Evolutionary conservation across 2,113 vertebrate species (phyloP), one percentile per base, ranked within the genome.

Genomic region (human): DNA sequence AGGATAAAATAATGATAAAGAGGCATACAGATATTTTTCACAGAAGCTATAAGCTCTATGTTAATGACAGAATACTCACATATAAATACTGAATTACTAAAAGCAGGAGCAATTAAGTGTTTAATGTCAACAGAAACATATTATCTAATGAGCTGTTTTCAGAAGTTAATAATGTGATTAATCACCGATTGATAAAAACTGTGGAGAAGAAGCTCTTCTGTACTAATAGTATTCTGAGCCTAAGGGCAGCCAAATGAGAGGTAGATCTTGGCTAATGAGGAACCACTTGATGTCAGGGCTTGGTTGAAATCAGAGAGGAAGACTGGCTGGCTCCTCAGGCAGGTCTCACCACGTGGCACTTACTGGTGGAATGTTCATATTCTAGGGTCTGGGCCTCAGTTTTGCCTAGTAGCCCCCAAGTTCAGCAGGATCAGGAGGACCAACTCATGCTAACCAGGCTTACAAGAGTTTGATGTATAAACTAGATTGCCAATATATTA

Each of bases 131-230:
- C 88, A 97, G 89, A 95, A 43, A 45, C 92, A 64, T 81, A 91
- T 95, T 90, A 76, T 75, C 97, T 97, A 96, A 95, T 97, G 95
- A 97, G 94, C 81, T 97, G 84, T 97, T 96, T 97, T 93, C 94
- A 75, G 93, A 96, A 94, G 88, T 95, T 97, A 98, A 96, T 97
- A 96, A 96, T 92, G 90, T 95, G 94, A 96, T 97, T 98, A 97
- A 96, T 97, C 90, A 92, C 93, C 20, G 18, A 87, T 90, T 94
- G 96, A 90, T 95, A 92, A 83, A 94, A 90, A 68, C 57, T 17
- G 8, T 90, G 72, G 89, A 18, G 91, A 75, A 85, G 82, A 86
- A 80, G 45, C 22, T 92, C 40, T 91, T 92, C 55, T 75, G 45
- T 78, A 30, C 82, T 83, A 81, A 96, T 64, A 43, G 64, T 43